Evolutionary conservation across 2,888 invertebrate genomes (phyloP), one percentile per base, ranked within the genome.

Genomic region (Drosophila buzzatii): DNA sequence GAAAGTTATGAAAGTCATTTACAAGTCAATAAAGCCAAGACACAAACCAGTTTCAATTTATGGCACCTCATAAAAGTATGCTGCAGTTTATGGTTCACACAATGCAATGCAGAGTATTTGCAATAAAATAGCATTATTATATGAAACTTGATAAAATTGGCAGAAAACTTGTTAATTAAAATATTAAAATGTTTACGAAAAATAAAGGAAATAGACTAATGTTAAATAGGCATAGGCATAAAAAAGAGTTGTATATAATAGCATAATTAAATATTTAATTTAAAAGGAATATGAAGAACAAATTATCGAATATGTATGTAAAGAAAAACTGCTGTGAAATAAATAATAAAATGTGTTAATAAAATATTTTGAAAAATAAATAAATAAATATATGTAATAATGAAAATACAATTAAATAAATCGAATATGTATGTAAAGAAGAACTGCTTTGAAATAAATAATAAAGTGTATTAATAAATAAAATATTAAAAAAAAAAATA

Each of bases 11-110:
- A 27, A n/a, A 5, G 10, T 1, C 8, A 16, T 10, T 1, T 2
- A 35, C 14, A 57, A 47, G 0, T 7, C n/a, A 1, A 0, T n/a
- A 16, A 2, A 74, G 37, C 52, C 0, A 35, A n/a, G 67, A 72
- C 75, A 39, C 64, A 27, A 75, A 68, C 77, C 77, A 51, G 1
- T 4, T 37, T 0, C 2, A 44, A 57, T 76, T 80, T 82, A 79
- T 72, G 59, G 20, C 47, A 10, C 53, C 66, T 55, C 86, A 76
- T 81, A 82, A 86, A 86, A 88, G 79, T 88, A 81, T 88, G 83
- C 85, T 39, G 52, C 42, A 61, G 9, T 58, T 83, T 45, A 37
- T 73, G 37, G 20, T n/a, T 9, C 37, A 14, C 4, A 10, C 18
- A 18, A 18, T 14, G 9, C 37, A 10, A 16, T 39, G 5, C 2